phyloP scores from a whole-genome alignment of 2,113 vertebrate genomes.

The Gyps fulvus region DNA sequence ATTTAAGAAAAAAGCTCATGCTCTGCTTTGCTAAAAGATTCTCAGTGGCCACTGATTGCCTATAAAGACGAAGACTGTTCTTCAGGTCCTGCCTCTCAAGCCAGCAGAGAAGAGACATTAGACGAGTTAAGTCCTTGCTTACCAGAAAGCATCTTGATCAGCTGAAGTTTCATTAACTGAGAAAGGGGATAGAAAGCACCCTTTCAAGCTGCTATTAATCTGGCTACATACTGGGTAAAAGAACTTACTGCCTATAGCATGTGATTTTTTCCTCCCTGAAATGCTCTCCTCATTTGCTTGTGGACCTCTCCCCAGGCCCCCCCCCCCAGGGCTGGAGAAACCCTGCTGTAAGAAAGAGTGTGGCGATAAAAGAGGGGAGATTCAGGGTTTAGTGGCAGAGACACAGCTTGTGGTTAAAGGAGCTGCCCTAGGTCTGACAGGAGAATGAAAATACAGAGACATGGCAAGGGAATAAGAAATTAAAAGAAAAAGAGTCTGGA shows the following conservation, averaged over 20 bases:
- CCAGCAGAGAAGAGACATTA: background rate
- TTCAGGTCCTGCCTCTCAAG: background rate
- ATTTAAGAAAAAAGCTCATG: background rate
- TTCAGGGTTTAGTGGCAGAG: background rate
- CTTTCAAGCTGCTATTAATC: background rate
- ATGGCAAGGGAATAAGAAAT: background rate
- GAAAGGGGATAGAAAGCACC: background rate
- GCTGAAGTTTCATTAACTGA: background rate
- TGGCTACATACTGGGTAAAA: background rate
- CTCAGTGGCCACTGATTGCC: background rate
- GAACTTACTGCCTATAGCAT: background rate
- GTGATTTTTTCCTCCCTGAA: background rate
- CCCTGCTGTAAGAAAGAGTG: background rate
- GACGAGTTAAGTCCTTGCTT: background rate
- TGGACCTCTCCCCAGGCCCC: background rate
- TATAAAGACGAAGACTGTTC: background rate
- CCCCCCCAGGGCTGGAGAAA: background rate
- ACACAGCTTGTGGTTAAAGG: background rate
- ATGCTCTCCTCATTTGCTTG: background rate
- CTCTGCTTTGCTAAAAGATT: background rate
- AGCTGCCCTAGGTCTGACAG: background rate
- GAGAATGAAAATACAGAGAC: background rate
- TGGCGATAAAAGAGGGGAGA: background rate
- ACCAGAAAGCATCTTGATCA: background rate
- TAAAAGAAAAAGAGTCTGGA: background rate